These are phyloP conservation scores for Raja brachyura DNA, from an alignment of 2,113 vertebrate species.

Conservation along the genomic window DNA sequence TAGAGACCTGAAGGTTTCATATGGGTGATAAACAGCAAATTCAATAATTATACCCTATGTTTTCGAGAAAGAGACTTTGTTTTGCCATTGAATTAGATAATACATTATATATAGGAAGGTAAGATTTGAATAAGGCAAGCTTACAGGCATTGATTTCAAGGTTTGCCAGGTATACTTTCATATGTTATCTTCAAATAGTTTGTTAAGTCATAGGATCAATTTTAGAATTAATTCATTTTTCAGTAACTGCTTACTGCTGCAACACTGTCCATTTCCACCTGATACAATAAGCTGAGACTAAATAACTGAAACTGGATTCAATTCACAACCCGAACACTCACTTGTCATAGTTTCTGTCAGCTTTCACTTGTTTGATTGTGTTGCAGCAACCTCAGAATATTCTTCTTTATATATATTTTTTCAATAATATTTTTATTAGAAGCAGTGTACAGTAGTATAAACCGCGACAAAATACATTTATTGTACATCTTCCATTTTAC, in stretches of 20 bases:
- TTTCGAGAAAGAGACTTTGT: neutral
- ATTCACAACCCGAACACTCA: too few species aligned
- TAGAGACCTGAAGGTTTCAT: slow-evolving; percentile 5
- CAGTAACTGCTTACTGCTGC: neutral
- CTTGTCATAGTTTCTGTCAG: neutral
- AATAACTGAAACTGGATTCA: too few species aligned
- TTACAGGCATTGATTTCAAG: neutral
- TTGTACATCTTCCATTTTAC: too few species aligned
- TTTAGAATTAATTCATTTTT: neutral
- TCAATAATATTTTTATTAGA: too few species aligned
- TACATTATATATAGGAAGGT: neutral
- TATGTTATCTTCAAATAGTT: neutral
- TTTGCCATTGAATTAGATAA: neutral
- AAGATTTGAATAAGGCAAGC: neutral
- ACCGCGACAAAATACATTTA: too few species aligned
- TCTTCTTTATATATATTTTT: too few species aligned
- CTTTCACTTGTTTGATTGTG: too few species aligned
- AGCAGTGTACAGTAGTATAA: too few species aligned
- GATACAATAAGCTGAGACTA: neutral
- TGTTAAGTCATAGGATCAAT: neutral
- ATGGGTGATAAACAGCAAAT: neutral
- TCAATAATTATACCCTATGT: slow-evolving; percentile 13
- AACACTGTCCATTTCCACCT: neutral
- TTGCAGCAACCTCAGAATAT: neutral
- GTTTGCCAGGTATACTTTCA: neutral